phyloP scores from a whole-genome alignment of 2,113 vertebrate species.

The Acrocephalus arundinaceus region DNA sequence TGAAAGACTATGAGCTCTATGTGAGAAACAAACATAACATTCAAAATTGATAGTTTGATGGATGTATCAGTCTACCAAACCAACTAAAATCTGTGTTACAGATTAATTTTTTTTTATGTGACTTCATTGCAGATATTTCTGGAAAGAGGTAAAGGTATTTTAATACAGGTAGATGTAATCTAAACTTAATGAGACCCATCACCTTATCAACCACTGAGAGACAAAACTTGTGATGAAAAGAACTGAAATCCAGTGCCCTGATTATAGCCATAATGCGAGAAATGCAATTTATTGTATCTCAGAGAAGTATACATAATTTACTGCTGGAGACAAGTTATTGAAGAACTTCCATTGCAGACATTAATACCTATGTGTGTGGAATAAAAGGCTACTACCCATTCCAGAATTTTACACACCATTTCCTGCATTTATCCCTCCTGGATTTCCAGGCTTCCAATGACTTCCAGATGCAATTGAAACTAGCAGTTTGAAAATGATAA shows the following conservation, averaged over 20 bases:
- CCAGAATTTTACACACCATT: conserved; percentile 46
- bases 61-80: neutral
- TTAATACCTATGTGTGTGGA: conserved; percentile 4
- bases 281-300: neutral
- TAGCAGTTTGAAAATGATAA: conserved; percentile 32
- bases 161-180: neutral
- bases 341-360: neutral
- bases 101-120: neutral
- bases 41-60: neutral
- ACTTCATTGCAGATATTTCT: neutral
- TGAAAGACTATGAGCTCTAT: neutral
- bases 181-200: neutral
- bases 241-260: neutral
- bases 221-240: neutral
- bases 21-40: neutral
- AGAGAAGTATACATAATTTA: neutral
- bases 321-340: neutral
- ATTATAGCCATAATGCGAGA: neutral
- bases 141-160: neutral
- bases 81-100: neutral
- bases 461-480: conserved; percentile 27
- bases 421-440: conserved; percentile 44
- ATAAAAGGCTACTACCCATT: conserved; percentile 19
- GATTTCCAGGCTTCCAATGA: neutral
- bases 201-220: neutral